These are phyloP conservation scores for Scartelaos histophorus DNA, from an alignment of 2,113 vertebrate species.

Conservation along the genomic window DNA sequence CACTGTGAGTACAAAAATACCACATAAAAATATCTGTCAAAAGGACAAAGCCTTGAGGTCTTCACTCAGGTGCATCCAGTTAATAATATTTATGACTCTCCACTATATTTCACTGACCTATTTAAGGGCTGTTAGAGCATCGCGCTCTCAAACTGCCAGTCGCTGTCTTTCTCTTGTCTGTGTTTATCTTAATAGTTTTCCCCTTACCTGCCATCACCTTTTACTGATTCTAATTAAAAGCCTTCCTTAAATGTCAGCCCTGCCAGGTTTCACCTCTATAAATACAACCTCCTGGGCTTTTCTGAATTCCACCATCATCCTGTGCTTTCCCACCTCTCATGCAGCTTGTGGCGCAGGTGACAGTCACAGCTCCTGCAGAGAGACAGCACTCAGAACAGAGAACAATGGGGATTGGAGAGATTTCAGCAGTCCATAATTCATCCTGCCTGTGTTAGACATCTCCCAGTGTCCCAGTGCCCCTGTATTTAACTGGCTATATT, in stretches of 20 bases:
- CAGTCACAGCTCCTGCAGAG: constrained; percentile 35
- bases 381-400: constrained; percentile 27
- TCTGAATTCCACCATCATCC: constrained; percentile 9
- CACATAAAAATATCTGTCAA: too few relatives aligned
- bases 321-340: constrained; percentile 14
- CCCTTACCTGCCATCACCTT: not conserved
- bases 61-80: not conserved
- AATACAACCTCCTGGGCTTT: constrained; percentile 16
- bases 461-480: constrained; percentile 8
- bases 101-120: not conserved
- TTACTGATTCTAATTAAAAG: constrained; percentile 21
- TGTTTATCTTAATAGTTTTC: not conserved
- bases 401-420: constrained; percentile 57
- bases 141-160: not conserved
- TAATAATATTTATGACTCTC: not conserved
- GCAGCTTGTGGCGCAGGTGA: constrained; percentile 16
- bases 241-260: constrained; percentile 24
- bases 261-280: constrained; percentile 3
- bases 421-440: constrained; percentile 60
- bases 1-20: too few relatives aligned
- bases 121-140: not conserved
- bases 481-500: constrained; percentile 18
- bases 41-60: not conserved
- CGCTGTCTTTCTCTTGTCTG: not conserved
- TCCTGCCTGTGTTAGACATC: constrained; percentile 37